phyloP scores from a whole-genome alignment of 2,113 vertebrate species.

The Nothoprocta perdicaria region DNA sequence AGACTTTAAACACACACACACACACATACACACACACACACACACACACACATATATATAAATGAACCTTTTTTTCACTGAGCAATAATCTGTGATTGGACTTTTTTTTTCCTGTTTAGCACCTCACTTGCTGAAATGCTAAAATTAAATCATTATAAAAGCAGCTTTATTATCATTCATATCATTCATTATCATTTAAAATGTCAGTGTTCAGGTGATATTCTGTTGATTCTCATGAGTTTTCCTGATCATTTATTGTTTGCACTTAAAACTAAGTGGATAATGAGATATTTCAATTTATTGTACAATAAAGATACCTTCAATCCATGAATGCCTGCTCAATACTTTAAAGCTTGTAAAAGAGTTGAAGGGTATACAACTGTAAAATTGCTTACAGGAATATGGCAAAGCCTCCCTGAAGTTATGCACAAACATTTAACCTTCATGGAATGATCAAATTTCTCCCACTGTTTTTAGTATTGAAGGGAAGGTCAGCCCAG shows the following conservation, averaged over 20 bases:
- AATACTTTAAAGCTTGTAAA: neutral
- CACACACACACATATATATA: too few species aligned
- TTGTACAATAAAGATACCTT: neutral
- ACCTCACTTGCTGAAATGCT: neutral
- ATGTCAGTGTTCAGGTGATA: neutral
- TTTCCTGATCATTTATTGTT: neutral
- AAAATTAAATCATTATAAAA: neutral
- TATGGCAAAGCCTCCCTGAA: neutral
- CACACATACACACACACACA: too few species aligned
- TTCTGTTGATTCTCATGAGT: neutral
- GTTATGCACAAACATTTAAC: neutral
- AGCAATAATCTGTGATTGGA: neutral
- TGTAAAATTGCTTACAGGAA: neutral
- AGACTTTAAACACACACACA: too few species aligned
- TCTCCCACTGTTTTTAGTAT: neutral
- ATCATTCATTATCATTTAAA: neutral
- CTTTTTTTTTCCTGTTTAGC: neutral
- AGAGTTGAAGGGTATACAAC: neutral
- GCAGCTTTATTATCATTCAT: neutral
- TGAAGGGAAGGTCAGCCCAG: fast-evolving
- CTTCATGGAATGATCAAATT: neutral
- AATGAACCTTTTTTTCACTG: neutral
- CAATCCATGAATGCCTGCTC: neutral
- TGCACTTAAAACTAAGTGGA: neutral
- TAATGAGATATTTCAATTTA: neutral